phyloP scores from a whole-genome alignment of 2,797 vertebrate species.

The Neosilurus hyrtlii region DNA sequence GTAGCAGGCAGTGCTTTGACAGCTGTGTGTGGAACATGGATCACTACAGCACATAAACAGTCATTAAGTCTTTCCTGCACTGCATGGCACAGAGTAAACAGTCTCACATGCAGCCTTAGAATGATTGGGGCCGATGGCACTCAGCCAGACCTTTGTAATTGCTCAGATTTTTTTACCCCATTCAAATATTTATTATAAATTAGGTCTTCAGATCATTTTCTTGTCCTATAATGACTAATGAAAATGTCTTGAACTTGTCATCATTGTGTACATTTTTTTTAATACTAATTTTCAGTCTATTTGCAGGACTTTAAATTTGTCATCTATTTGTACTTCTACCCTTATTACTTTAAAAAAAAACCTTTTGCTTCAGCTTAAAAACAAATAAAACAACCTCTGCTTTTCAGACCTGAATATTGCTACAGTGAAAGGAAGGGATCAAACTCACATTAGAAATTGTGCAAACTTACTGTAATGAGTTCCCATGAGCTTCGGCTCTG shows the following conservation, averaged over 20 bases:
- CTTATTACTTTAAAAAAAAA: not conserved
- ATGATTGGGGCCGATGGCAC: not conserved
- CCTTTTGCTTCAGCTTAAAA: not conserved
- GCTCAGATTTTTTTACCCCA: not conserved
- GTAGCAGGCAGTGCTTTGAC: conserved; percentile 54
- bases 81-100: conserved; percentile 54
- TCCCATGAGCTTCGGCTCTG: conserved; percentile 60
- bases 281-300: not conserved
- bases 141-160: not conserved
- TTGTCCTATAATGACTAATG: not conserved
- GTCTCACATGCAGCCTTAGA: conserved; percentile 20
- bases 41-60: conserved; percentile 61
- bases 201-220: not conserved
- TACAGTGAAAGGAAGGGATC: conserved; percentile 19
- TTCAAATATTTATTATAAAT: not conserved
- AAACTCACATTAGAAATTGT: conserved; percentile 64
- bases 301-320: not conserved
- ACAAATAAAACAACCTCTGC: not conserved
- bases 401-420: not conserved
- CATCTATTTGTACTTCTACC: not conserved
- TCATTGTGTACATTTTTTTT: not conserved
- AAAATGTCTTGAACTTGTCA: not conserved
- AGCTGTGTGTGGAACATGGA: conserved; percentile 52
- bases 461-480: conserved; percentile 68
- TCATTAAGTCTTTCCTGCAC: conserved; percentile 63